phyloP scores from a whole-genome alignment of 2,797 vertebrate genomes.

The Jordanella pulchra region DNA sequence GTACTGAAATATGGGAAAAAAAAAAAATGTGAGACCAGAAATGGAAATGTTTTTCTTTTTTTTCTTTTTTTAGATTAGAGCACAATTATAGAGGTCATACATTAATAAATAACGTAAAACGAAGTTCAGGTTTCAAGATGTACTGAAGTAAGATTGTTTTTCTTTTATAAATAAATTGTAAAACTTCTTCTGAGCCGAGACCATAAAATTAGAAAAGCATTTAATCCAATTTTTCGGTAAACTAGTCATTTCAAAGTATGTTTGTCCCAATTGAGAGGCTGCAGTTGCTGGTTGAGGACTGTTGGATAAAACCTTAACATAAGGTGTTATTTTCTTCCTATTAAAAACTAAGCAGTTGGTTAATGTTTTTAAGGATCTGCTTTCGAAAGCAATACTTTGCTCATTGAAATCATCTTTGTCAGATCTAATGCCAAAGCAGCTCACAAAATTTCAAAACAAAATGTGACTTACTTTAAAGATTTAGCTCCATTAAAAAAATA shows the following conservation, averaged over 20 bases:
- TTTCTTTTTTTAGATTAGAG: background rate
- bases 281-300: background rate
- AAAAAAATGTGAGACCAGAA: background rate
- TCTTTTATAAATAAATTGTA: background rate
- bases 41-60: background rate
- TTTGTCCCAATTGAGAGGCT: background rate
- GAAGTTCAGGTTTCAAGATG: background rate
- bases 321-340: background rate
- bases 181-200: no score
- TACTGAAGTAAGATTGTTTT: no score
- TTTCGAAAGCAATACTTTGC: background rate
- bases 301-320: background rate
- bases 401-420: background rate
- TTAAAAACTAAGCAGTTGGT: background rate
- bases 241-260: background rate
- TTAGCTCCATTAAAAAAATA: no score
- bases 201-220: background rate
- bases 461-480: background rate
- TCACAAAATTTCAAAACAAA: background rate
- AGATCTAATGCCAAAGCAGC: no score
- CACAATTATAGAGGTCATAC: background rate
- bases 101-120: background rate
- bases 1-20: slow-evolving; percentile 76
- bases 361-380: background rate
- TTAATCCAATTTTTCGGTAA: background rate